Evolutionary conservation across 2,797 vertebrate genomes (phyloP).

Genomic region (Sebastes baramenuke): DNA sequence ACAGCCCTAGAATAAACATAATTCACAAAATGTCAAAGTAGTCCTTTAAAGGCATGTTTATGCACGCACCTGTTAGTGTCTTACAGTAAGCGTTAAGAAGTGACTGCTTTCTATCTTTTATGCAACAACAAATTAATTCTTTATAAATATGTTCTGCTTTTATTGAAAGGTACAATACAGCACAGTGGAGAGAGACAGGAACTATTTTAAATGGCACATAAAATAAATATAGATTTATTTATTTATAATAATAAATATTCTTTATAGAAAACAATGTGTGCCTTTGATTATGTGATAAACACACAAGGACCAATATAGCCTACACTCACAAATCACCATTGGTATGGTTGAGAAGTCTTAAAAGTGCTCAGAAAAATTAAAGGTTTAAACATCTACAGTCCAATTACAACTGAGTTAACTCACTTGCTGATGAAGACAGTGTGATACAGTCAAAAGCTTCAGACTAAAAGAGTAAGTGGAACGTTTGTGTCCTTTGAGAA

Average conservation of each 20-base stretch:
- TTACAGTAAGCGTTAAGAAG: not conserved
- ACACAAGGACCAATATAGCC: not conserved
- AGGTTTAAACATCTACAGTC: not conserved
- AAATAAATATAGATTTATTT: too few relatives aligned
- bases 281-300: not conserved
- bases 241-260: not conserved
- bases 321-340: not conserved
- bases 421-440: not conserved
- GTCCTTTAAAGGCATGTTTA: not conserved
- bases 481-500: not conserved
- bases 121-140: not conserved
- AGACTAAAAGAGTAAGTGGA: not conserved
- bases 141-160: not conserved
- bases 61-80: not conserved
- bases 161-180: not conserved
- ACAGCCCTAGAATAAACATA: not conserved
- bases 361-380: not conserved
- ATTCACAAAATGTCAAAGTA: not conserved
- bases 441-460: not conserved
- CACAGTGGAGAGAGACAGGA: too few relatives aligned
- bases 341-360: not conserved
- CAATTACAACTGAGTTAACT: not conserved
- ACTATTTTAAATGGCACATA: too few relatives aligned
- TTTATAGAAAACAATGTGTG: not conserved
- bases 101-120: not conserved